Conservation (phyloP, 2,888 invertebrate species). For the Lochmaea capreae region DNA sequence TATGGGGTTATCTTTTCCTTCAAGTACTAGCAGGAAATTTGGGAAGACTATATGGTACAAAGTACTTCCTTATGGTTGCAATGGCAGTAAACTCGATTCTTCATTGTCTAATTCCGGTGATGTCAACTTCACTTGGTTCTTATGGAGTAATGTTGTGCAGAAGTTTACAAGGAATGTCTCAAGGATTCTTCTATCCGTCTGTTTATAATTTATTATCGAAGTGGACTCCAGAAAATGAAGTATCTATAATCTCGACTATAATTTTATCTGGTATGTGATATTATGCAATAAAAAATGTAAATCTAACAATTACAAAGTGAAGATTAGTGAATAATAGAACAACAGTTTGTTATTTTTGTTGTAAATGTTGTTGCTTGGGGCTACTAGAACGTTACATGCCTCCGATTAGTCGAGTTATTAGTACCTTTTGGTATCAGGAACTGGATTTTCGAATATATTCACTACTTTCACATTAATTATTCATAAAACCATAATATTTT, state of each 20-base stretch:
- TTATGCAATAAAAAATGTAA: background rate
- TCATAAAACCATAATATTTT: too few relatives aligned
- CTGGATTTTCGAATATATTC: too few relatives aligned
- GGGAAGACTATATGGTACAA: constrained; percentile 79
- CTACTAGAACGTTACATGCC: too few relatives aligned
- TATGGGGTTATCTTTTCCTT: constrained; percentile 80
- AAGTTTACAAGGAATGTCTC: constrained; percentile 76
- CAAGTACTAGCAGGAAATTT: constrained; percentile 79
- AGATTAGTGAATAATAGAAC: too few relatives aligned
- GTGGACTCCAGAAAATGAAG: constrained; percentile 66
- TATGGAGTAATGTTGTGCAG: constrained; percentile 73
- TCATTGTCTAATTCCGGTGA: constrained; percentile 72
- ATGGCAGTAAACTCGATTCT: constrained; percentile 71
- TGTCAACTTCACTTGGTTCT: constrained; percentile 55
- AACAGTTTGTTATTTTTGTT: too few relatives aligned
- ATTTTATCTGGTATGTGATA: constrained; percentile 29
- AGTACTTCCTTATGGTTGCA: constrained; percentile 71
- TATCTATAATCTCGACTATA: constrained; percentile 19
- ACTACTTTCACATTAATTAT: too few relatives aligned
- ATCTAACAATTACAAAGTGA: too few relatives aligned
- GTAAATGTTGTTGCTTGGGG: too few relatives aligned
- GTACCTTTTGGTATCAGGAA: too few relatives aligned
- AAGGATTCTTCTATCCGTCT: constrained; percentile 79
- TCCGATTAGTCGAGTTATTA: too few relatives aligned
- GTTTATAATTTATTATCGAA: constrained; percentile 79